Base-by-base conservation (phyloP, 1,140 invertebrate species). In the Wiebesia pumilae region DNA sequence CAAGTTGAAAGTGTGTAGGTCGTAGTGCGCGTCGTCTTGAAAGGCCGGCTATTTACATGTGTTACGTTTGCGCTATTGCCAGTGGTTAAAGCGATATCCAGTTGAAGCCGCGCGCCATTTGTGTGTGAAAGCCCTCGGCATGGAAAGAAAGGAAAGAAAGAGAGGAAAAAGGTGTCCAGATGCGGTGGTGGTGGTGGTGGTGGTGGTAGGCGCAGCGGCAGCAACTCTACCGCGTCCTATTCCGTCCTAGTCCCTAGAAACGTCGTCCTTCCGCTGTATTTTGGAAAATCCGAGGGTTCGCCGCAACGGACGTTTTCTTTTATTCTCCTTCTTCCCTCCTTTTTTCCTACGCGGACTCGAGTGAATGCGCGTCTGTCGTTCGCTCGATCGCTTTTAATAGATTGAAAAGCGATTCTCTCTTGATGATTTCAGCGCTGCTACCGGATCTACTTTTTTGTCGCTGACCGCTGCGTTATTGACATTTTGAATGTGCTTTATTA, bases 301-400 rank as follows among this genome's bases (percentile, higher is more conserved):
- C 40, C 43, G 43, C 27, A 12, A 4, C 6, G 24, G 62, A 65
- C 81, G 38, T 78, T 84, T 78, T 9, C 38, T 78, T 77, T 62
- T 24, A 16, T 69, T 77, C 77, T 38, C 30, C 51, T 2, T 47
- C 51, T 3, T 19, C 30, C 30, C 14, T 65, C 62, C 62, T 79
- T 71, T 51, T 67, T 43, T 43, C 33, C 58, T 38, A 3, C 30
- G n/a, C 30, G n/a, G 58, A 16, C 7, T 24, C 27, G 35, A 81
- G 35, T 67, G 71, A 62, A 30, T 69, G 35, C 71, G 35, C 51
- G 47, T 33, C 83, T 16, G n/a, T 58, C 77, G 77, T 62, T 16
- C 83, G 73, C 38, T 84, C 83, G 62, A 73, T 85, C 84, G 84
- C 84, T 81, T 85, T 85, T 85, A 85, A 67, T 85, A 81, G 78